A percentile compares a stretch with the other conserved stretches of the same genome.
Conservation (phyloP, 1,140 invertebrate genomes). For the Drosophila novamexicana region DNA sequence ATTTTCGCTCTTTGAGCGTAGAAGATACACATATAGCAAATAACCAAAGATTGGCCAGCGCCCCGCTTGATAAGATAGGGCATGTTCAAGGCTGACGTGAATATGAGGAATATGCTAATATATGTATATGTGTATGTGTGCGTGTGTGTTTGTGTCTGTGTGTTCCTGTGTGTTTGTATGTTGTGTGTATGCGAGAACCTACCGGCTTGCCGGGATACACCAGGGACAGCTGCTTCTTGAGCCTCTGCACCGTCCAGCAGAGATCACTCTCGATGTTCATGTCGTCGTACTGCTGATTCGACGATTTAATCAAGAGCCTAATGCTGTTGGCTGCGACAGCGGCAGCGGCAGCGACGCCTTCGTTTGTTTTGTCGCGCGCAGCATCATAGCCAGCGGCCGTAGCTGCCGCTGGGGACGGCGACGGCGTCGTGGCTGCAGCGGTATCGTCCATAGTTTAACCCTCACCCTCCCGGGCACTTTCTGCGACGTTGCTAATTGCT, state of each 20-base stretch:
- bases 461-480: constrained; percentile 35
- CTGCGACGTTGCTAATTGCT: constrained; percentile 54
- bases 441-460: constrained; percentile 65
- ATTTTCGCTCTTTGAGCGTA: constrained; percentile 19
- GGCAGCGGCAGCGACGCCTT: constrained; percentile 15
- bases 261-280: constrained; percentile 92
- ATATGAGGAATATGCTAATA: not conserved
- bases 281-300: constrained; percentile 95
- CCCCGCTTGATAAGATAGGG: constrained; percentile 27
- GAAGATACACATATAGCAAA: constrained; percentile 53
- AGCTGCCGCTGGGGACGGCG: constrained; percentile 57
- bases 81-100: constrained; percentile 19
- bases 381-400: constrained; percentile 74
- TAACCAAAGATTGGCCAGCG: constrained; percentile 11
- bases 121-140: not conserved
- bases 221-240: constrained; percentile 93
- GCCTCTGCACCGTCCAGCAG: constrained; percentile 92
- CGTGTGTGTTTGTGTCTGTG: not conserved
- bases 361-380: constrained; percentile 53
- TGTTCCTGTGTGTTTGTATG: not conserved
- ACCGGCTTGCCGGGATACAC: constrained; percentile 96
- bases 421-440: constrained; percentile 53
- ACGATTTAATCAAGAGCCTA: constrained; percentile 91
- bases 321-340: constrained; percentile 38
- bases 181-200: constrained; percentile 84